A percentile compares a stretch with the other conserved stretches of the same genome.
phyloP scores from a whole-genome alignment of 2,888 invertebrate genomes.

The Pediacus dermestoides region DNA sequence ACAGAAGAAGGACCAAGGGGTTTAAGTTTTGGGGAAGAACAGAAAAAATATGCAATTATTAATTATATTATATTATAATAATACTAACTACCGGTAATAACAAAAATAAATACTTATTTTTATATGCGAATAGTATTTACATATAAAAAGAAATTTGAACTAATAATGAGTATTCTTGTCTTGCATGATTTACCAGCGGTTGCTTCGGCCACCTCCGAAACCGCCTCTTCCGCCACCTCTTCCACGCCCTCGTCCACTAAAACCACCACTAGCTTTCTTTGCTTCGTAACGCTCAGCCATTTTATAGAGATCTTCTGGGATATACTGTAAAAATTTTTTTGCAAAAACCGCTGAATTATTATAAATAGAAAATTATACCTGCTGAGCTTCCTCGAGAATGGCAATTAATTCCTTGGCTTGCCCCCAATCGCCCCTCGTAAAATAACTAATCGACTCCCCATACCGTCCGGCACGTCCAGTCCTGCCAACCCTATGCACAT shows the following conservation, averaged over 20 bases:
- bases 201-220: constrained; percentile 16
- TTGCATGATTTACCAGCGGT: constrained; percentile 16
- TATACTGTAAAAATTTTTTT: constrained; percentile 53
- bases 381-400: constrained; percentile 83
- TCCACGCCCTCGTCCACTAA: constrained; percentile 25
- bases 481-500: constrained; percentile 93
- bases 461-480: constrained; percentile 88
- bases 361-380: constrained; percentile 38
- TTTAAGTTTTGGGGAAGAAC: too few species aligned
- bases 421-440: constrained; percentile 79
- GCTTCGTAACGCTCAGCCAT: constrained; percentile 74
- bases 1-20: too few species aligned
- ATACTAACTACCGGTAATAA: too few species aligned
- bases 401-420: constrained; percentile 77
- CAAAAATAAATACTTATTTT: too few species aligned
- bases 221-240: constrained; percentile 32
- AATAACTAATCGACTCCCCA: constrained; percentile 78
- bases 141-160: too few species aligned
- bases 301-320: constrained; percentile 68
- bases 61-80: too few species aligned
- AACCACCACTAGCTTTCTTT: constrained; percentile 59
- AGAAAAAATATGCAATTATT: too few species aligned
- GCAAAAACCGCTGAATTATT: neutral
- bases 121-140: too few species aligned
- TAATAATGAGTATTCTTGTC: too few species aligned